A percentile compares a stretch with the other conserved stretches of the same genome.
These are phyloP conservation scores for Pangasianodon gigas DNA, from an alignment of 2,113 vertebrate species.

Conservation along the genomic window DNA sequence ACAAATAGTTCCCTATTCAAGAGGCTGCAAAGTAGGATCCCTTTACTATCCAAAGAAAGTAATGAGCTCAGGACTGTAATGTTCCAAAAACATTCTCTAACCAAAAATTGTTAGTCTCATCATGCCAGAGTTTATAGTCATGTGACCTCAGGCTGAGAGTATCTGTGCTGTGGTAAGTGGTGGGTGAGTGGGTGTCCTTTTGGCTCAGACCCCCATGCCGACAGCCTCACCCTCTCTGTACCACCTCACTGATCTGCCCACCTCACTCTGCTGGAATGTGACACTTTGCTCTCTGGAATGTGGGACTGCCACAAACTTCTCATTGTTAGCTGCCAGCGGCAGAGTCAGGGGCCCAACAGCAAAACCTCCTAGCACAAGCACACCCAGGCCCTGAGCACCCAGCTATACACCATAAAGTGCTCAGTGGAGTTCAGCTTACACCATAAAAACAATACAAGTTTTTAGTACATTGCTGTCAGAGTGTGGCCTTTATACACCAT, in stretches of 20 bases:
- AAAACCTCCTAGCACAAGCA: constrained; percentile 4
- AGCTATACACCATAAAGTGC: not conserved
- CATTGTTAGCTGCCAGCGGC: constrained; percentile 55
- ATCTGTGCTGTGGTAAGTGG: not conserved
- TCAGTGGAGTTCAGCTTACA: not conserved
- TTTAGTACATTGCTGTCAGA: not conserved
- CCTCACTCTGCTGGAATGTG: constrained; percentile 64
- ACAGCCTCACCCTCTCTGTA: constrained; percentile 52
- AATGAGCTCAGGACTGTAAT: not conserved
- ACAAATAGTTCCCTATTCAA: not conserved
- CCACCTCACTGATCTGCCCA: constrained; percentile 56
- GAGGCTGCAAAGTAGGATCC: not conserved
- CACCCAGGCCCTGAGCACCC: not conserved
- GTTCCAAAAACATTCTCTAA: not conserved
- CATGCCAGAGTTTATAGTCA: not conserved
- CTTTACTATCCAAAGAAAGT: not conserved
- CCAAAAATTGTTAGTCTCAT: not conserved
- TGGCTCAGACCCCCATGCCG: constrained; percentile 17
- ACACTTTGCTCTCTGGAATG: constrained; percentile 63
- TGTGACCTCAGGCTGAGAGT: not conserved
- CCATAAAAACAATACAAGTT: not conserved
- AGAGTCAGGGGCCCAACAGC: constrained; percentile 16
- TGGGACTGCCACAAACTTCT: constrained; percentile 53
- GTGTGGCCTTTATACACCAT: not conserved
- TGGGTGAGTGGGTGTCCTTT: constrained; percentile 14